Evolutionary conservation across 2,888 invertebrate species (phyloP).

Genomic region (Drymonia ruficornis): DNA sequence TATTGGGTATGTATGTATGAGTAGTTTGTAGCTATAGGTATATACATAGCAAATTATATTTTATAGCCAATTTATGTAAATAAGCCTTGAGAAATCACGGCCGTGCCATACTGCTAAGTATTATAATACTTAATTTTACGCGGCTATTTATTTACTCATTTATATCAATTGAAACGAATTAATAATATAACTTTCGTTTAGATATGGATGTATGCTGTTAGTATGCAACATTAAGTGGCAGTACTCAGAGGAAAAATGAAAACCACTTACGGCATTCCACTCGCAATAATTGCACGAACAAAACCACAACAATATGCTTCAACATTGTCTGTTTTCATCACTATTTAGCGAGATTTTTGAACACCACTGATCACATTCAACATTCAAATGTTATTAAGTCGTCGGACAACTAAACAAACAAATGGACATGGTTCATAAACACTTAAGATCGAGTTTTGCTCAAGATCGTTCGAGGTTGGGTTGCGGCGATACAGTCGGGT

Average conservation of each 20-base stretch:
- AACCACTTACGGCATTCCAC: constrained; percentile 48
- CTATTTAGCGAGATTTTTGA: constrained; percentile 16
- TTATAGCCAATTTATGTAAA: constrained; percentile 3
- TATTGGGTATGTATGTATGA: not conserved
- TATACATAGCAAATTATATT: not conserved
- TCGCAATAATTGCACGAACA: constrained; percentile 39
- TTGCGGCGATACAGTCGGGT: constrained; percentile 23
- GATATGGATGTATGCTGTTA: constrained; percentile 11
- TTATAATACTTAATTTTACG: not conserved
- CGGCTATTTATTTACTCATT: not conserved
- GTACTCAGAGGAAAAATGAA: constrained; percentile 3
- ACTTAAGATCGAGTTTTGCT: constrained; percentile 10
- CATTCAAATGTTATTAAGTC: constrained; percentile 1
- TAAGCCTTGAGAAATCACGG: not conserved
- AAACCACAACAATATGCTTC: constrained; percentile 32
- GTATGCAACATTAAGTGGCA: not conserved
- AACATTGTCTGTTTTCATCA: constrained; percentile 39
- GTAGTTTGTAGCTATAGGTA: not conserved
- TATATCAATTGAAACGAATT: constrained; percentile 15
- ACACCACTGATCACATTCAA: constrained; percentile 17
- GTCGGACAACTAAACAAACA: constrained; percentile 11
- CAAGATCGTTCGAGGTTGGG: constrained; percentile 15
- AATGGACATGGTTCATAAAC: constrained; percentile 10
- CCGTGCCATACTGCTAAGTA: too few species aligned
- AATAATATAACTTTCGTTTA: constrained; percentile 23